Base-by-base conservation (phyloP, 2,888 invertebrate genomes). In the Drosophila borborema region DNA sequence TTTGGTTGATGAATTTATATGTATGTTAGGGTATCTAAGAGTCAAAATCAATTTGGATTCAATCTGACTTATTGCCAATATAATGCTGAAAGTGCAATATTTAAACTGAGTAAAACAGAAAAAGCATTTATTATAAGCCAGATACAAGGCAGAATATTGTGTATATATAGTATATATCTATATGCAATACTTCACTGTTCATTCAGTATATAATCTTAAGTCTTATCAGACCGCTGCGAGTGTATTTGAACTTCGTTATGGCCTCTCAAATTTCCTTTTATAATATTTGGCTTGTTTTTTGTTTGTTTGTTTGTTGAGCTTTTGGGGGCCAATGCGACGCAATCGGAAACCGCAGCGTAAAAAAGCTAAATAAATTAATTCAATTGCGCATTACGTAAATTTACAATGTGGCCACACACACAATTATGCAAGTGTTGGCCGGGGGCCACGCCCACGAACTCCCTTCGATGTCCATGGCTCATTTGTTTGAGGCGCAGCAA, bases 391-490 rank as follows among this genome's bases (percentile, higher is more conserved):
- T 87, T 77, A 81, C 78, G 68, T 72, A 75, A 82, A 85, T 77
- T 74, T 74, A 89, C 88, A 82, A 63, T 85, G 81, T 77, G 79
- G 78, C 69, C 74, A 83, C 80, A 68, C 66, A 81, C 78, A 69
- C 73, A 89, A 80, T 86, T 86, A 90, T 90, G 90, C 90, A 86
- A 87, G 90, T 89, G 90, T 78, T 78, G 75, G 67, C 65, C 55
- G 68, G 65, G 67, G 67, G 59, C 76, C 58, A 46, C 46, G n/a
- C 70, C 68, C 65, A 48, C 48, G 16, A 20, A 12, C 8, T 51
- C 59, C 69, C 68, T 48, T 18, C 48, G 48, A 43, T 31, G 64
- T 82, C 64, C 75, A 88, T 80, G 89, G 74, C 86, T 88, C 86
- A 90, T 86, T 90, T 90, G 85, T 65, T 74, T 63, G 64, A 66